Conservation (phyloP, 1,140 invertebrate species). For the Heliconius melpomene region DNA sequence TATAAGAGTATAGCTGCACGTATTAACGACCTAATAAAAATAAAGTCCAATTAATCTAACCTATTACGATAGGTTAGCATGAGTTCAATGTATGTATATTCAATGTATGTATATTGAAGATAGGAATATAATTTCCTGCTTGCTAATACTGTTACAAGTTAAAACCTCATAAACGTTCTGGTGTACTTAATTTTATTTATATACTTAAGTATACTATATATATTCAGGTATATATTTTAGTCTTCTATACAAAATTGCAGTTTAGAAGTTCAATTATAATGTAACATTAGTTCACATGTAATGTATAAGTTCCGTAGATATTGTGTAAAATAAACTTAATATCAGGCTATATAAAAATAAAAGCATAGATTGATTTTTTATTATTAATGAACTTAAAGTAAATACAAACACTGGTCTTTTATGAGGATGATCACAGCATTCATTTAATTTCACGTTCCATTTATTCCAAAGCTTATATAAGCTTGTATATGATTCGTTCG, state of each 20-base stretch:
- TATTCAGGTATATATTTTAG: not conserved
- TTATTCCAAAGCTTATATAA: conserved; percentile 8
- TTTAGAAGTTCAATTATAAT: not conserved
- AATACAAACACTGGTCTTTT: not conserved
- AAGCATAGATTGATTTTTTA: not conserved
- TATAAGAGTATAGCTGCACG: not conserved
- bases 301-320: too few species aligned
- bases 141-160: not conserved
- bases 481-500: conserved; percentile 12
- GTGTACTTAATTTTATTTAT: too few species aligned
- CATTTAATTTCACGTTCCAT: not conserved
- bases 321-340: too few species aligned
- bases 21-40: not conserved
- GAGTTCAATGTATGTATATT: not conserved
- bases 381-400: too few species aligned
- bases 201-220: not conserved
- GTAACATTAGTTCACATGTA: too few species aligned
- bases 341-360: not conserved
- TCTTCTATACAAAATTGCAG: not conserved
- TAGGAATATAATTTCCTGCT: conserved; percentile 8
- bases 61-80: not conserved
- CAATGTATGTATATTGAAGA: not conserved
- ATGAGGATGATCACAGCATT: not conserved
- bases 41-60: not conserved
- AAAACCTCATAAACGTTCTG: not conserved